A percentile compares a stretch with the other conserved stretches of the same genome.
Evolutionary conservation across 2,888 invertebrate genomes (phyloP).

Genomic region (Drosophila tripunctata): DNA sequence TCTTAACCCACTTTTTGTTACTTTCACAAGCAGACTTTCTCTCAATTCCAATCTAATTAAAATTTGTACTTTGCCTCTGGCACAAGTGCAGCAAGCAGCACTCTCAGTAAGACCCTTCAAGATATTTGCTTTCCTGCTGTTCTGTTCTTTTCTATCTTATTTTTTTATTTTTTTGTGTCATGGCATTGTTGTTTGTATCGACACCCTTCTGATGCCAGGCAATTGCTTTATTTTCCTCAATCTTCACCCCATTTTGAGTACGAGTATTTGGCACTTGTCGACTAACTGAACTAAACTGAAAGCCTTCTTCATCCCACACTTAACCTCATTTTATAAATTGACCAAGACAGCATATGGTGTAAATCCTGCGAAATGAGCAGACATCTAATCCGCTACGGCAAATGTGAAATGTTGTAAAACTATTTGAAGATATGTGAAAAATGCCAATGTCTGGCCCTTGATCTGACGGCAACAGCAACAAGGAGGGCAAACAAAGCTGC

Average conservation of each 20-base stretch:
- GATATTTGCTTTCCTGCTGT: slow-evolving; percentile 1
- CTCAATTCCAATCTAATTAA: slow-evolving; percentile 67
- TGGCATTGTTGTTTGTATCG: slow-evolving; percentile 17
- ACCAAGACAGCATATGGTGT: slow-evolving; percentile 71
- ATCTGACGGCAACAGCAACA: slow-evolving; percentile 6
- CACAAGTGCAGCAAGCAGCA: slow-evolving; percentile 17
- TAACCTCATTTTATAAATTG: slow-evolving; percentile 74
- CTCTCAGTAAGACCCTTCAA: slow-evolving; percentile 33
- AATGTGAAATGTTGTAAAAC: slow-evolving; percentile 73
- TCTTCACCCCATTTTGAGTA: slow-evolving; percentile 20
- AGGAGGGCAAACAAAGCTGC: slow-evolving; percentile 29
- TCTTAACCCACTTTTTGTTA: slow-evolving; percentile 34
- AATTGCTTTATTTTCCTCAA: slow-evolving; percentile 24
- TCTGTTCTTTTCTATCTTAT: not conserved
- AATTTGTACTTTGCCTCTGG: slow-evolving; percentile 47
- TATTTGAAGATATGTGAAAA: slow-evolving; percentile 64
- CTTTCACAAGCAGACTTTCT: slow-evolving; percentile 11
- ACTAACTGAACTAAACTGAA: slow-evolving; percentile 3
- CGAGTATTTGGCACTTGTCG: slow-evolving; percentile 44
- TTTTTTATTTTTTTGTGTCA: not conserved
- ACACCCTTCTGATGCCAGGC: slow-evolving; percentile 22
- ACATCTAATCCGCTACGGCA: slow-evolving; percentile 59
- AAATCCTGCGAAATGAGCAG: slow-evolving; percentile 71
- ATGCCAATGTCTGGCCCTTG: slow-evolving; percentile 30
- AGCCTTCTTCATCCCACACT: slow-evolving; percentile 24